Base-by-base conservation (phyloP, 2,113 vertebrate species). In the Tetraodon nigroviridis region DNA sequence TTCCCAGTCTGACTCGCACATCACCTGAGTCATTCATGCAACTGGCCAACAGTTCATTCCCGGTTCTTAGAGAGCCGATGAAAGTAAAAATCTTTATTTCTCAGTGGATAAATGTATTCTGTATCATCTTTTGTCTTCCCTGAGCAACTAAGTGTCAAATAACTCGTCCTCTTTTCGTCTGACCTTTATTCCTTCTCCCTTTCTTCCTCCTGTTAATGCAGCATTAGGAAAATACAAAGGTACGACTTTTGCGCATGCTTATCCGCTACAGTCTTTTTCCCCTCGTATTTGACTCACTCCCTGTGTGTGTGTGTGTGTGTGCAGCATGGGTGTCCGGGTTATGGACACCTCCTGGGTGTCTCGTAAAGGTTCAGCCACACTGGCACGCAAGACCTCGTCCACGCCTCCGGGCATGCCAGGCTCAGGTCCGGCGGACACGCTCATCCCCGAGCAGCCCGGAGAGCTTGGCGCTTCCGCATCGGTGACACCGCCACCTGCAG, bases 161-260 rank as follows among this genome's bases (percentile, higher is more conserved):
- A n/a, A 18, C 46, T 2, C 72, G 47, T 72, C 54, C 64, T 49
- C 49, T 75, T 80, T 58, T 64, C 75, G 49, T 76, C 50, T 88
- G 78, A 80, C 69, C 58, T 81, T 67, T 78, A 65, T 82, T 74
- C 75, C 67, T 84, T 85, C 13, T 54, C 24, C 15, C 51, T 51
- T 15, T 29, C 51, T 32, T 52, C 24, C 89, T 72, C 74, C 52
- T 85, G 87, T 75, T 84, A 88, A 92, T 70, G 96, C 97, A 99
- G 97, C 97, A 96, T 98, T 93, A 97, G 97, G 95, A 99, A 99
- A 93, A 98, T 99, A 83, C 97, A 99, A 95, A 99, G 97, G 97
- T 99, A 99, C 68, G 59, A 58, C 67, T 71, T 73, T 51, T 60
- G 61, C 60, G 20, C 45, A 61, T 47, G 65, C 62, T 63, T 69